Conservation (phyloP, 2,113 vertebrate genomes). For the Psophia crepitans region DNA sequence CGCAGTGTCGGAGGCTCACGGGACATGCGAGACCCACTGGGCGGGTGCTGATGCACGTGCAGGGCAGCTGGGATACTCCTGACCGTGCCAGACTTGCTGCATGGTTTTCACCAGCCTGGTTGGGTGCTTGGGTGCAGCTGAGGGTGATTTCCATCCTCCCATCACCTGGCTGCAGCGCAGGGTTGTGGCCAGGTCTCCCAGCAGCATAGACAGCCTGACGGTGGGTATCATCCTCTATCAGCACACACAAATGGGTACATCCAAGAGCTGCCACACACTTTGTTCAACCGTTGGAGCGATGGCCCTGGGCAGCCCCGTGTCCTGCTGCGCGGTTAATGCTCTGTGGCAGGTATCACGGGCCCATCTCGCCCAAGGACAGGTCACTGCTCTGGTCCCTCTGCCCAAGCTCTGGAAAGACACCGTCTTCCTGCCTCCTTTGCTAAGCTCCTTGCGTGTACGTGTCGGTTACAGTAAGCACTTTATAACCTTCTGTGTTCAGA, state of each 20-base stretch:
- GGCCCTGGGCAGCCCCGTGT: neutral
- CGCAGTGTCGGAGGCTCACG: fast-evolving
- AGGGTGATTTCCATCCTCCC: neutral
- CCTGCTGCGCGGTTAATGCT: fast-evolving
- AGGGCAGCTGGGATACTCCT: neutral
- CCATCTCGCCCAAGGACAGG: neutral
- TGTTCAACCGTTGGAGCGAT: neutral
- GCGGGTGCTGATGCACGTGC: neutral
- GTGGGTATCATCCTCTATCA: fast-evolving
- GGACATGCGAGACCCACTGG: fast-evolving
- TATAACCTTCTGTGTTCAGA: constrained; percentile 22
- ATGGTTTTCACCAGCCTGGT: neutral
- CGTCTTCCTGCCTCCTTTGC: neutral
- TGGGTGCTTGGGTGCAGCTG: neutral
- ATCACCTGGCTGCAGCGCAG: neutral
- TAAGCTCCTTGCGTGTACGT: neutral
- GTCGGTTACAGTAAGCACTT: constrained; percentile 19
- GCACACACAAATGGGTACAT: fast-evolving
- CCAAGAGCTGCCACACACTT: neutral
- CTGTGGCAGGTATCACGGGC: neutral
- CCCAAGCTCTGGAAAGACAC: neutral
- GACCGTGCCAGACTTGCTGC: neutral
- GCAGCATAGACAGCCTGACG: fast-evolving
- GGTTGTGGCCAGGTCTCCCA: fast-evolving
- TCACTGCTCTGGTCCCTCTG: neutral